Conservation (phyloP, 2,888 invertebrate species). For the Mantis religiosa region DNA sequence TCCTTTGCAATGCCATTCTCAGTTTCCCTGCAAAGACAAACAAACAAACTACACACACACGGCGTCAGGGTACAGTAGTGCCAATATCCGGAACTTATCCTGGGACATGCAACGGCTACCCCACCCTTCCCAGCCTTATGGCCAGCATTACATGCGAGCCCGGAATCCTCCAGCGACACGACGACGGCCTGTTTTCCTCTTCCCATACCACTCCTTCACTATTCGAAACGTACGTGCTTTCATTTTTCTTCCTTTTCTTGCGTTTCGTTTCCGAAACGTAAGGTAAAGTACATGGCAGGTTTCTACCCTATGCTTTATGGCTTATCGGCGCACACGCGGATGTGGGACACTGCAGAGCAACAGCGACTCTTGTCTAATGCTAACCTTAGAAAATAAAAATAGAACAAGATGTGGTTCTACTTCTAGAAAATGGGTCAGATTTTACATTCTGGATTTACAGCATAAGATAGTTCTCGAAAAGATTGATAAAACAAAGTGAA, state of each 20-base stretch:
- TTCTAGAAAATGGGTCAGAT: too few species aligned
- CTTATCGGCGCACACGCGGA: background rate
- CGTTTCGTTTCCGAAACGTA: background rate
- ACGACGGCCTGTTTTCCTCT: background rate
- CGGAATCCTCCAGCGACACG: background rate
- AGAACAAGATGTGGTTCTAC: too few species aligned
- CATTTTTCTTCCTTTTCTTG: slow-evolving; percentile 1
- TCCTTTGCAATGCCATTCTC: background rate
- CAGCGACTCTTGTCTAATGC: background rate
- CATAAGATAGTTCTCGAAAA: too few species aligned
- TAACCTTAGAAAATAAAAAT: background rate
- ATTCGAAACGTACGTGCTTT: slow-evolving; percentile 13
- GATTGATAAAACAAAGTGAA: too few species aligned
- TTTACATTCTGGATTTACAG: too few species aligned
- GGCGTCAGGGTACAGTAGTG: background rate
- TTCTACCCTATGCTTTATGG: background rate
- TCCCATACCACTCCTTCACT: background rate
- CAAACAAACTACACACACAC: background rate
- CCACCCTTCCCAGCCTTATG: background rate
- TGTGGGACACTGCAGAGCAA: background rate
- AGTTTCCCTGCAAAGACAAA: background rate
- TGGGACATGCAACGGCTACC: background rate
- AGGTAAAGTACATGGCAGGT: background rate
- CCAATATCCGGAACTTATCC: slow-evolving; percentile 8
- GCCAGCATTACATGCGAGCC: slow-evolving; percentile 7